Evolutionary conservation across 2,888 invertebrate genomes (phyloP).

Genomic region (Podotricha telesiphe): DNA sequence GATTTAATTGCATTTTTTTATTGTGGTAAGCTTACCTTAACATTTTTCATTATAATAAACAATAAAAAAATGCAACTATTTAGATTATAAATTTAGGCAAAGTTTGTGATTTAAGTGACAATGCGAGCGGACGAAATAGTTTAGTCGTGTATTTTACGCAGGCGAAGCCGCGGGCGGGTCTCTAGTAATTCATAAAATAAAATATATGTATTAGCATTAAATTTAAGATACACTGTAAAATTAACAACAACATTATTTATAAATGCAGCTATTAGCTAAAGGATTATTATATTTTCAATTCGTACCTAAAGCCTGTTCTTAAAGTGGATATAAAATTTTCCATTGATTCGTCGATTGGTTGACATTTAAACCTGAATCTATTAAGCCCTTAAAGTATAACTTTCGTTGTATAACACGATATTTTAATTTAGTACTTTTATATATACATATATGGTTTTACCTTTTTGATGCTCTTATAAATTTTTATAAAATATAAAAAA

Average conservation of each 20-base stretch:
- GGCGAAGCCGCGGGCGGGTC: too few relatives aligned
- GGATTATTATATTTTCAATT: neutral
- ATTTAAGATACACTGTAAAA: neutral
- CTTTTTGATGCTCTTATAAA: neutral
- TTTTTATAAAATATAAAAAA: neutral
- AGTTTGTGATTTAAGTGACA: too few relatives aligned
- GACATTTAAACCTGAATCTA: constrained; percentile 27
- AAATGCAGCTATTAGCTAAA: neutral
- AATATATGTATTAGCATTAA: too few relatives aligned
- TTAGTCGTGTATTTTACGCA: too few relatives aligned
- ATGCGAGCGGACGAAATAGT: too few relatives aligned
- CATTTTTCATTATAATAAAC: too few relatives aligned
- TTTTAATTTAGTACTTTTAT: neutral
- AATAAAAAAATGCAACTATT: too few relatives aligned
- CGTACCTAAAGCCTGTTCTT: constrained; percentile 8
- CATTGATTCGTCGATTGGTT: constrained; percentile 7
- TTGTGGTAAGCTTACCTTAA: too few relatives aligned
- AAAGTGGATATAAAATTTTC: constrained; percentile 26
- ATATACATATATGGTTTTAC: neutral
- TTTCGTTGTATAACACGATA: neutral
- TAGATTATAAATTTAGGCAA: too few relatives aligned
- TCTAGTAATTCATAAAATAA: too few relatives aligned
- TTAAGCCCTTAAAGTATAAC: constrained; percentile 1
- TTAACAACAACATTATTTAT: neutral
- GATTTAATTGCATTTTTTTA: too few relatives aligned